These are phyloP conservation scores for Leptinotarsa tumamoca DNA, from an alignment of 2,888 invertebrate species.

Conservation along the genomic window DNA sequence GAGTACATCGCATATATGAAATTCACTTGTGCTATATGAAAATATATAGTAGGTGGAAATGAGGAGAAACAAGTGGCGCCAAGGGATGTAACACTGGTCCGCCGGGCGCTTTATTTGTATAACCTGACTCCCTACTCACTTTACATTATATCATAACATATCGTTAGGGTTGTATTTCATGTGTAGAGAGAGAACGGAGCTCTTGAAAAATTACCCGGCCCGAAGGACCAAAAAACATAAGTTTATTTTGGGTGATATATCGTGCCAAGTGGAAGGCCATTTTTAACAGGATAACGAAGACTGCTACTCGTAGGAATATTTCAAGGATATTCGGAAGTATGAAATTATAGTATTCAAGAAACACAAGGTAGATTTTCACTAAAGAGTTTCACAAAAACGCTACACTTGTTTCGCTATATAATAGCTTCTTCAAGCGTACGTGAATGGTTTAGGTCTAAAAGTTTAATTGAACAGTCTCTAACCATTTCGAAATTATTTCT, in stretches of 20 bases:
- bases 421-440: too few relatives aligned
- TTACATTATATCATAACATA: conserved; percentile 50
- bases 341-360: too few relatives aligned
- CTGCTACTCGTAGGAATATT: neutral
- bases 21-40: conserved; percentile 42
- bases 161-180: conserved; percentile 46
- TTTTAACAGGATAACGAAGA: conserved; percentile 18
- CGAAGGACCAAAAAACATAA: conserved; percentile 36
- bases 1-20: conserved; percentile 29
- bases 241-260: conserved; percentile 37
- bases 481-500: too few relatives aligned
- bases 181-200: conserved; percentile 23
- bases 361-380: too few relatives aligned
- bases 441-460: too few relatives aligned
- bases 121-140: conserved; percentile 47
- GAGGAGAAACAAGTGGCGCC: conserved; percentile 48
- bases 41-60: conserved; percentile 47
- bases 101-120: conserved; percentile 47
- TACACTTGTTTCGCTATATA: too few relatives aligned
- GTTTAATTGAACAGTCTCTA: too few relatives aligned
- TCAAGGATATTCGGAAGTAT: neutral
- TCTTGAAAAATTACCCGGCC: conserved; percentile 39
- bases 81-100: conserved; percentile 43
- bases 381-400: too few relatives aligned
- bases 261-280: conserved; percentile 16